phyloP scores from a whole-genome alignment of 1,140 invertebrate species.

The Druon quercuslanigerum region DNA sequence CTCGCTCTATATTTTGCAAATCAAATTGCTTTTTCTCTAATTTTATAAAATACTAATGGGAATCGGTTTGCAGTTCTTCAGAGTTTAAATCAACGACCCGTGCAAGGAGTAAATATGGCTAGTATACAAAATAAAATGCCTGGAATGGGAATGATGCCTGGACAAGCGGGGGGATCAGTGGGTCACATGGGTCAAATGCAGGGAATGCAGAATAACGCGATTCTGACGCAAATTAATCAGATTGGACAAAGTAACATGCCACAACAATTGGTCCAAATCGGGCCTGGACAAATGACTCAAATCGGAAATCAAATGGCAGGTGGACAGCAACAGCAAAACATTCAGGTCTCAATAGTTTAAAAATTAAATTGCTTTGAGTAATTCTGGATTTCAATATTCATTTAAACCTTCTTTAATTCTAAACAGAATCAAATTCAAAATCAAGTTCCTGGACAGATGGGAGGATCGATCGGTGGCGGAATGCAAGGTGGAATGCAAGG shows the following conservation, averaged over 20 bases:
- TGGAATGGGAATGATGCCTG: conserved; percentile 73
- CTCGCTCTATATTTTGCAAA: too few relatives aligned
- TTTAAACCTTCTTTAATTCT: background rate
- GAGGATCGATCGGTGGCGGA: conserved; percentile 64
- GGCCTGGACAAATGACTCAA: conserved; percentile 63
- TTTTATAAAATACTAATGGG: too few relatives aligned
- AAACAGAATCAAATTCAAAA: conserved; percentile 71
- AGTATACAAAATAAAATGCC: conserved; percentile 78
- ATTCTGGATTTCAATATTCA: conserved; percentile 2
- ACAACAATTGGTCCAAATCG: conserved; percentile 70
- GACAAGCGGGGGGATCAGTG: conserved; percentile 68
- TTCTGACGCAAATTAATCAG: conserved; percentile 72
- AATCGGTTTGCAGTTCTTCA: conserved; percentile 74
- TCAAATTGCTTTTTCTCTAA: too few relatives aligned
- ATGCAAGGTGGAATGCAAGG: conserved; percentile 66
- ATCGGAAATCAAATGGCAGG: conserved; percentile 64
- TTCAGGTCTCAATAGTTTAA: conserved; percentile 60
- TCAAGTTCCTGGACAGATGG: conserved; percentile 75
- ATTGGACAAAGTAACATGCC: conserved; percentile 68
- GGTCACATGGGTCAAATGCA: conserved; percentile 70
- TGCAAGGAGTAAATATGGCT: conserved; percentile 78
- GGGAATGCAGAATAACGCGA: conserved; percentile 67
- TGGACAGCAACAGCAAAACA: conserved; percentile 69
- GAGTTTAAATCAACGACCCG: conserved; percentile 79
- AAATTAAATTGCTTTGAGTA: background rate